Evolutionary conservation across 2,113 vertebrate species (phyloP), one percentile per base, ranked within the genome.

Genomic region (Corvus moneduloides): DNA sequence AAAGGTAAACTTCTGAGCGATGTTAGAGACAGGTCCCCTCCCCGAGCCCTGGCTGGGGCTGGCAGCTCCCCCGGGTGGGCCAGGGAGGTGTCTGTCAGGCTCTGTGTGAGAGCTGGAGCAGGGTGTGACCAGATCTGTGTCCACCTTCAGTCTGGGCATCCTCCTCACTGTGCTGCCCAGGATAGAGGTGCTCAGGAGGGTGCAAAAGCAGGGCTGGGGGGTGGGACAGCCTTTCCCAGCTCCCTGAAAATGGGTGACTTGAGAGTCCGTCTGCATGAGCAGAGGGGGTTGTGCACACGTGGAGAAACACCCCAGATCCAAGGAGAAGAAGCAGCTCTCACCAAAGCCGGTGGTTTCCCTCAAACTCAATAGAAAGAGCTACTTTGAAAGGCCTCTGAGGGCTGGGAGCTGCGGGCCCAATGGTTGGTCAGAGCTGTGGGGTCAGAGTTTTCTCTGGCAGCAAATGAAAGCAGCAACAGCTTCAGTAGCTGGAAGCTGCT

Each of bases 371-470:
- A 80, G 68, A 86, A 84, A 74, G 64, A 91, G 64, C 56, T 51
- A 3, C 87, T 95, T 71, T 78, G 84, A 93, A 67, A 71, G 91
- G 17, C 44, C 86, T 64, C 54, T 1, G n/a, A 52, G 89, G 87
- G 73, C 51, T 74, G 84, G 91, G 92, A 74, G 87, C 84, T 84
- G 84, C 43, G 21, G 88, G 52, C 61, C 64, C 1, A 0, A 2
- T 23, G 84, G 43, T 3, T 55, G 95, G 93, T 91, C 93, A 59
- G 96, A 44, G 77, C 87, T 87, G 87, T 0, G 9, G 84, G 92
- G 66, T 91, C 73, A 12, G 69, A 89, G 92, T 95, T 97, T 96
- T 63, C 89, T 93, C 96, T 96, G 95, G 95, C 95, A 95, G 87
- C 81, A 72, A 92, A 96, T 94, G 84, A 94, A 97, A 96, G 93